Base-by-base conservation (phyloP, 2,888 invertebrate species). In the Argyresthia albistria region DNA sequence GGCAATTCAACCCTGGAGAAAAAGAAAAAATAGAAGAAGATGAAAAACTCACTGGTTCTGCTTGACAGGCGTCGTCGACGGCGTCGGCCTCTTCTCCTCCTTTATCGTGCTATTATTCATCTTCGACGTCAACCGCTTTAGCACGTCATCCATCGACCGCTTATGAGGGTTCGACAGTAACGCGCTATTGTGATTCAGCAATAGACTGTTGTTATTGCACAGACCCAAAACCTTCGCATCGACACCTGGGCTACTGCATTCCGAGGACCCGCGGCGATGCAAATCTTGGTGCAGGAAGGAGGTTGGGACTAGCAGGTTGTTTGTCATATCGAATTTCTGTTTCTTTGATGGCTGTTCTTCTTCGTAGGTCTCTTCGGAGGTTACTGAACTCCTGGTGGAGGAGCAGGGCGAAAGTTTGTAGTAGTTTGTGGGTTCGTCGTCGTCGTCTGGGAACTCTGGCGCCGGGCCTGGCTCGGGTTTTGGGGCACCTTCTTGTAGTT, bases 61-160 rank as follows among this genome's bases (percentile, higher is more conserved):
- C 59, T 88, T 88, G 55, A 90, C 89, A 49, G 92, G 91, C 54
- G 91, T 93, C 57, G 92, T 91, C 35, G 92, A 91, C 42, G 91
- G 92, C 58, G 92, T 91, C 46, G 92, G 91, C 74, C 92, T 90
- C 67, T 91, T 92, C 71, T 93, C 92, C 64, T 93, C 91, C 57
- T 92, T 91, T 58, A 93, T 89, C 43, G 92, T 92, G 69, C 92
- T 93, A 75, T 91, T 93, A 74, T 93, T 92, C 91, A 94, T 94
- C 83, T 95, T 96, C 58, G 95, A 94, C 59, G 95, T 95, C 63
- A 95, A 89, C 76, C 94, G 91, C 80, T 95, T 95, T 52, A 96
- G 89, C 46, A 97, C 96, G 87, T 96, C 95, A 87, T 97, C 96
- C 96, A 97, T 96, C 57, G 95, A 94, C 77, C 93, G 89, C 81